phyloP scores from a whole-genome alignment of 1,140 invertebrate species.

The Hyles vespertilio region DNA sequence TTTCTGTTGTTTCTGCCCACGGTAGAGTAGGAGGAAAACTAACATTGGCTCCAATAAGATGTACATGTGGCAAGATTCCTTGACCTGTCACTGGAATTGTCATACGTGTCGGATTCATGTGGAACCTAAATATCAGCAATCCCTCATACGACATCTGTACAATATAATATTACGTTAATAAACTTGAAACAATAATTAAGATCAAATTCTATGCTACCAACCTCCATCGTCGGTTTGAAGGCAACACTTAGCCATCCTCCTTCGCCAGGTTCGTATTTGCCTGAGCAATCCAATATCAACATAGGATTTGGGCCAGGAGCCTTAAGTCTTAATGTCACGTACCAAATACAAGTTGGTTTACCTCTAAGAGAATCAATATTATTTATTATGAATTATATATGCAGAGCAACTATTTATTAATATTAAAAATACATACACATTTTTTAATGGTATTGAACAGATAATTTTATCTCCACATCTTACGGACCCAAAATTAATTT shows the following conservation, averaged over 20 bases:
- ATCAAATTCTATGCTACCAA: conserved; percentile 13
- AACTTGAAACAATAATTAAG: too few relatives aligned
- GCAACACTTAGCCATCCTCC: conserved; percentile 58
- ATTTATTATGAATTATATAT: background rate
- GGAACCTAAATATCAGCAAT: conserved; percentile 57
- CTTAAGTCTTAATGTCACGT: conserved; percentile 49
- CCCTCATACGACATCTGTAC: conserved; percentile 58
- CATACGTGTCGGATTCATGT: conserved; percentile 65
- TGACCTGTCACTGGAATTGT: conserved; percentile 54
- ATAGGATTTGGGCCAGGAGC: conserved; percentile 48
- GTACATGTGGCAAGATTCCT: conserved; percentile 56
- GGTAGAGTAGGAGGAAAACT: conserved; percentile 56
- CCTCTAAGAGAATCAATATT: conserved; percentile 31
- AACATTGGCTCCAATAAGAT: conserved; percentile 56
- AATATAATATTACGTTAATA: background rate
- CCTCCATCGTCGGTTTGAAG: conserved; percentile 62
- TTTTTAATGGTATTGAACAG: conserved; percentile 59
- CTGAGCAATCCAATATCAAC: conserved; percentile 48
- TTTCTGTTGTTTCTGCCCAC: conserved; percentile 53
- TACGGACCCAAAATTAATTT: conserved; percentile 56
- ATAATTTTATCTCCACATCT: conserved; percentile 64
- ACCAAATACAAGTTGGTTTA: conserved; percentile 65
- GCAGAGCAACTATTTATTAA: too few relatives aligned
- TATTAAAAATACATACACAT: conserved; percentile 49
- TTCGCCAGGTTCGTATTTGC: conserved; percentile 59